Conservation (phyloP, 2,888 invertebrate species). For the Bedellia somnulentella region DNA sequence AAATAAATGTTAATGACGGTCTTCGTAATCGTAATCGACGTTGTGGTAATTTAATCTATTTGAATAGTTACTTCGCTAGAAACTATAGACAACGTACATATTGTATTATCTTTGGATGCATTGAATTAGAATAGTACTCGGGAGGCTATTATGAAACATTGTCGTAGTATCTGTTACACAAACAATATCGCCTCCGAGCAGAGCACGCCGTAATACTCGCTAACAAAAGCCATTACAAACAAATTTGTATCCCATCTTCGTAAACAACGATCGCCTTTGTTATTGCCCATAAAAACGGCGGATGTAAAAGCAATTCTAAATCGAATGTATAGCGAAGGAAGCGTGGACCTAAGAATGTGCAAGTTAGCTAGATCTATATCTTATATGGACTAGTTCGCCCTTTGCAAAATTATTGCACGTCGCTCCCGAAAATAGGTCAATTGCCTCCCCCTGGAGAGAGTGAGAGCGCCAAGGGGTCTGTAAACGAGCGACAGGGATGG, state of each 20-base stretch:
- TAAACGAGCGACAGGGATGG: constrained; percentile 16
- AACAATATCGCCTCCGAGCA: neutral
- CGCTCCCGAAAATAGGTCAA: constrained; percentile 54
- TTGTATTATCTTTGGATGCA: too few species aligned
- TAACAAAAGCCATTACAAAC: constrained; percentile 20
- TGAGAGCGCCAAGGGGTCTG: constrained; percentile 18
- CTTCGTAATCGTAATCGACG: too few species aligned
- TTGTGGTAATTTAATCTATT: too few species aligned
- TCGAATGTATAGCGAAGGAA: constrained; percentile 25
- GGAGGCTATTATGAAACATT: neutral
- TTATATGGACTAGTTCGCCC: constrained; percentile 31
- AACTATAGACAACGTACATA: too few species aligned
- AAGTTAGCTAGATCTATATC: constrained; percentile 29
- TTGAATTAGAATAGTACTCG: too few species aligned
- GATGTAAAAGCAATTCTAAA: constrained; percentile 15
- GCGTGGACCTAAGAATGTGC: constrained; percentile 30
- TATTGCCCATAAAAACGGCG: constrained; percentile 21
- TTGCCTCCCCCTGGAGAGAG: constrained; percentile 36
- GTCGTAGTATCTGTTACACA: neutral
- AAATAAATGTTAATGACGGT: too few species aligned
- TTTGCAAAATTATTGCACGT: constrained; percentile 52
- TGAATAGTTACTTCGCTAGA: too few species aligned
- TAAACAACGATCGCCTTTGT: constrained; percentile 18
- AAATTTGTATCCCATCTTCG: constrained; percentile 21
- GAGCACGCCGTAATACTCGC: constrained; percentile 8